Conservation (phyloP, 2,888 invertebrate genomes). For the Sthenelais limicola region DNA sequence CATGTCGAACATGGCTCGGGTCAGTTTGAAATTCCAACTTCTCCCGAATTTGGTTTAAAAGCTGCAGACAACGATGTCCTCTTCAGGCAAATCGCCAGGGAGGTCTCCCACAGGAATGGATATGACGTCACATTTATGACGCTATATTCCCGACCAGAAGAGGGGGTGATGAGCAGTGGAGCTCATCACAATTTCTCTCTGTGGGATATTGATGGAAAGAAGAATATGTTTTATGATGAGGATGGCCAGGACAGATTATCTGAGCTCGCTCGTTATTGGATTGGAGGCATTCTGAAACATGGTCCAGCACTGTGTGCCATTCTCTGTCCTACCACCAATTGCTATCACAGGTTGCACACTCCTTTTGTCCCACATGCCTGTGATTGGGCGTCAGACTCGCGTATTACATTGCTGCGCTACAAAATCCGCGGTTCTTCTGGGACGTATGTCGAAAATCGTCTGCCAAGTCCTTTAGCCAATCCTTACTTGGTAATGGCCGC, state of each 20-base stretch:
- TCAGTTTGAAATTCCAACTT: constrained; percentile 49
- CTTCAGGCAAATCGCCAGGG: constrained; percentile 48
- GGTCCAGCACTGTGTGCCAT: constrained; percentile 49
- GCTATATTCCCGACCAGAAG: too few species aligned
- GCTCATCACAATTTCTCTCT: constrained; percentile 53
- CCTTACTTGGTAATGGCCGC: constrained; percentile 51
- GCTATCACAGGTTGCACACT: constrained; percentile 49
- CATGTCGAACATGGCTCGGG: constrained; percentile 47
- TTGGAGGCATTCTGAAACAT: constrained; percentile 52
- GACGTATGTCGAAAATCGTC: constrained; percentile 50
- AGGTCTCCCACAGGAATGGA: constrained; percentile 41
- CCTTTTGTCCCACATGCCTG: constrained; percentile 39
- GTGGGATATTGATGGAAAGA: constrained; percentile 32
- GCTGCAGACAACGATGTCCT: constrained; percentile 45
- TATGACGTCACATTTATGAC: constrained; percentile 51
- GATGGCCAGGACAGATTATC: constrained; percentile 39
- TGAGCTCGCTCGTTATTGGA: constrained; percentile 46
- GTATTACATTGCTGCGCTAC: constrained; percentile 45
- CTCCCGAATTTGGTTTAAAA: constrained; percentile 45
- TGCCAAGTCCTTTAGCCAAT: constrained; percentile 46
- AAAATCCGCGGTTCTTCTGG: constrained; percentile 32
- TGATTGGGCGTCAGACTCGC: constrained; percentile 51
- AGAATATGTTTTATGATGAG: constrained; percentile 46
- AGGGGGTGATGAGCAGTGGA: constrained; percentile 42
- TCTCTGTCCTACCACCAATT: constrained; percentile 52